Evolutionary conservation across 1,140 invertebrate species (phyloP).

Genomic region (Pseudachorutes palmiensis): DNA sequence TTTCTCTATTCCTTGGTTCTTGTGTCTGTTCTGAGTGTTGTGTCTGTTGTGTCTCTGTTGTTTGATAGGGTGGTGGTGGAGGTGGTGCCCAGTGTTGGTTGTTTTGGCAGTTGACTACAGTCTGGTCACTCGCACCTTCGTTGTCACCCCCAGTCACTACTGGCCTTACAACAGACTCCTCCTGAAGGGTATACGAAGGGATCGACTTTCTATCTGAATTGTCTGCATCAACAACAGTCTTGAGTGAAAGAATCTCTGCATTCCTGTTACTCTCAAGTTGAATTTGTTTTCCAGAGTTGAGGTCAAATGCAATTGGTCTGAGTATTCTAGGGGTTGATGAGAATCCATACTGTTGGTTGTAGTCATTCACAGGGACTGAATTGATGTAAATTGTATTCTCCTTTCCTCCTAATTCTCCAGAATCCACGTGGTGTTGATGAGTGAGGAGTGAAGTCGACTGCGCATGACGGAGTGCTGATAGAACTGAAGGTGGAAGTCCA

Average conservation of each 20-base stretch:
- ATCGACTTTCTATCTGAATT: neutral
- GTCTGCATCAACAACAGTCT: neutral
- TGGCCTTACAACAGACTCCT: neutral
- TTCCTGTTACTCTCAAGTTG: neutral
- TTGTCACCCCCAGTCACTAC: neutral
- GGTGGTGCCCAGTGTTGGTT: constrained; percentile 16
- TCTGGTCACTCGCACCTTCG: constrained; percentile 1
- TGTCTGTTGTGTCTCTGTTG: no score
- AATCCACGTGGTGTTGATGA: constrained; percentile 28
- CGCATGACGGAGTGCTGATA: constrained; percentile 34
- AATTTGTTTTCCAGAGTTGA: constrained; percentile 2
- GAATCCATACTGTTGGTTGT: neutral
- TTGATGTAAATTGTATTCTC: constrained; percentile 28
- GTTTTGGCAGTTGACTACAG: constrained; percentile 18
- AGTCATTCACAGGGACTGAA: constrained; percentile 17
- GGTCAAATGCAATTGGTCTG: constrained; percentile 2
- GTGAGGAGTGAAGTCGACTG: constrained; percentile 35
- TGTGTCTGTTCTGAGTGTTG: neutral
- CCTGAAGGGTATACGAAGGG: neutral
- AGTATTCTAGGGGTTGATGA: neutral
- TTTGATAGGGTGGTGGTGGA: neutral
- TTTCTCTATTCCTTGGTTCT: neutral
- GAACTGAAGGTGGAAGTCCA: constrained; percentile 30
- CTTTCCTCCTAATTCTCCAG: neutral
- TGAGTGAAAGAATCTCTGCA: neutral